Evolutionary conservation across 2,888 invertebrate genomes (phyloP), one percentile per base, ranked within the genome.

Genomic region (Embidobia sp.): DNA sequence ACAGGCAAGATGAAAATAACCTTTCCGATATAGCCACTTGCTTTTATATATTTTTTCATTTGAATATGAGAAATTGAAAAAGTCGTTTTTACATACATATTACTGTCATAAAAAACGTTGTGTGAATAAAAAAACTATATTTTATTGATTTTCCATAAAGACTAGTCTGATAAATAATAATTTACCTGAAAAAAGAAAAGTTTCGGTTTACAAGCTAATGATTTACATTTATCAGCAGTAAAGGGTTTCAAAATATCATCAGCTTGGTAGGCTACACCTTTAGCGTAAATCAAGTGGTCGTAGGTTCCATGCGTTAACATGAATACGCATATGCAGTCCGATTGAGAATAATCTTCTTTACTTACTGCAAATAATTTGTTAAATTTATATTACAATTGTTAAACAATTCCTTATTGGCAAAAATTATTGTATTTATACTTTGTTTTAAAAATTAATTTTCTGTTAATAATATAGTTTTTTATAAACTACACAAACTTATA

Each of bases 191-290:
- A 90, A 74, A 93, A 91, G 84, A 93, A 93, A 1, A 93, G 69
- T 83, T 93, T 93, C 4, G 93, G 93, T 82, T 93, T 93, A 35
- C 93, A 93, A 48, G 91, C 91, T 7, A 93, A 86, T 3, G 91
- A 85, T 33, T 82, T 85, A 80, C 93, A 92, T 13, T 85, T 89
- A 61, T 92, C 90, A 1, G 91, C 91, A n/a, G 91, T 91, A 81
- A 93, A 93, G 8, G 90, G 90, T 44, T 87, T 87, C 90, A 92
- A 91, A 13, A 93, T 86, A 1, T 81, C 85, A n/a, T 92, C 91
- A 1, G 91, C 85, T 11, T 88, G 86, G 66, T 92, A 91, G 2
- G 89, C 88, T 7, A 86, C 89, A 79, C 93, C 92, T 29, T 85
- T 88, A 0, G 92, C 91, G 79, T 90, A 91, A 11, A 93, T 85